phyloP scores from a whole-genome alignment of 2,888 invertebrate species.

The Pammene fasciana region DNA sequence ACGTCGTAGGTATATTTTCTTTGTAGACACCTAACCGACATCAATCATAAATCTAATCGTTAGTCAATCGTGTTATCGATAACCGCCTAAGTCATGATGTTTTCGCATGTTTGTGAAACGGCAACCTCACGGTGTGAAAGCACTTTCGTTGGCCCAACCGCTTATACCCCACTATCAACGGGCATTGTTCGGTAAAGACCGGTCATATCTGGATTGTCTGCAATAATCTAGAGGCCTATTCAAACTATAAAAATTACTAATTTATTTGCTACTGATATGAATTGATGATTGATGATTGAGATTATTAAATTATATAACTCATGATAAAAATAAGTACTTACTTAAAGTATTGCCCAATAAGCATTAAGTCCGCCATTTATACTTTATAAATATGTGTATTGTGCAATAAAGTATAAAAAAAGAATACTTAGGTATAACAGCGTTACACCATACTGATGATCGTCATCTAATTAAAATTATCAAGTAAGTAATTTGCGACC shows the following conservation, averaged over 20 bases:
- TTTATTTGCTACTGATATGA: too few species aligned
- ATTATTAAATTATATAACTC: too few species aligned
- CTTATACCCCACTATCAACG: background rate
- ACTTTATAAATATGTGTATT: too few species aligned
- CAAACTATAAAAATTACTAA: background rate
- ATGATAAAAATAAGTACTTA: too few species aligned
- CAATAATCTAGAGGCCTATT: background rate
- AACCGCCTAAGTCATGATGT: slow-evolving; percentile 9
- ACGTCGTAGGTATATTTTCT: background rate
- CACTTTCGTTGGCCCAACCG: slow-evolving; percentile 1
- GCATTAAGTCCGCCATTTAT: too few species aligned
- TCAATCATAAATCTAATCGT: slow-evolving; percentile 12
- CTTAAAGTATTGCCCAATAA: too few species aligned
- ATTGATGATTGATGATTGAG: too few species aligned
- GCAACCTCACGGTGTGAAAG: slow-evolving; percentile 14
- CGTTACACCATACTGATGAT: too few species aligned
- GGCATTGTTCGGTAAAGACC: background rate
- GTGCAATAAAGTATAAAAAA: too few species aligned
- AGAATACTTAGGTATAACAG: too few species aligned
- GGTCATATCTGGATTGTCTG: background rate
- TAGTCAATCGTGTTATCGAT: slow-evolving; percentile 14
- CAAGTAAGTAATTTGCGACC: too few species aligned
- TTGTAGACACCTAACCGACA: background rate
- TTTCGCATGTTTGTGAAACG: slow-evolving; percentile 1
- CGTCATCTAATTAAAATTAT: too few species aligned